Percentiles rank a stretch among this genome's conserved stretches.
phyloP scores from a whole-genome alignment of 2,888 invertebrate genomes.

The Tetropium fuscum region DNA sequence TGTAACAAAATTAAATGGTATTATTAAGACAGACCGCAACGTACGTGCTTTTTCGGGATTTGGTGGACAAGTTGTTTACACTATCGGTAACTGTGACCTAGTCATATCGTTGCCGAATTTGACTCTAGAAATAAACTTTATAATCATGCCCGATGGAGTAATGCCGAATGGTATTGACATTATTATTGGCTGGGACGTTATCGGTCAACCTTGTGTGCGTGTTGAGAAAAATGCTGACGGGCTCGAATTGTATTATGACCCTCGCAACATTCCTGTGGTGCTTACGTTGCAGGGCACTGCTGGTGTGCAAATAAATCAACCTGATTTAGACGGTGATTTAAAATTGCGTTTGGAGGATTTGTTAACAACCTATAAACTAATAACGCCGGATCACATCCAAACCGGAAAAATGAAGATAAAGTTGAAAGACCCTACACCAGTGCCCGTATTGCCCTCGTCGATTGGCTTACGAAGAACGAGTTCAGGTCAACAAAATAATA shows the following conservation, averaged over 20 bases:
- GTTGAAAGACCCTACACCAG: too few species aligned
- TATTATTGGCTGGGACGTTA: conserved; percentile 18
- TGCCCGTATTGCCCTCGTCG: too few species aligned
- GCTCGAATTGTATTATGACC: background rate
- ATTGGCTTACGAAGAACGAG: too few species aligned
- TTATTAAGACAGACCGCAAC: conserved; percentile 1
- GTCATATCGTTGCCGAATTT: conserved; percentile 12
- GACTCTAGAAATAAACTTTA: background rate
- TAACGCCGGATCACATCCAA: too few species aligned
- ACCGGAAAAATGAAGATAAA: too few species aligned
- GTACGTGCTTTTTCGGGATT: conserved; percentile 33
- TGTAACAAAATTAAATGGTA: background rate
- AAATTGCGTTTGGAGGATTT: too few species aligned
- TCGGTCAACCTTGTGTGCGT: background rate
- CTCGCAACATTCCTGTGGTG: background rate
- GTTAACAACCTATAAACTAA: too few species aligned
- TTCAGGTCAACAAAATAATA: too few species aligned
- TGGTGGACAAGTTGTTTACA: conserved; percentile 30
- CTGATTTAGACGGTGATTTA: too few species aligned
- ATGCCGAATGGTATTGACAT: background rate
- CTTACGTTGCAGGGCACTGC: background rate
- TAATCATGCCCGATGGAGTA: background rate
- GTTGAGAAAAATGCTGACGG: background rate
- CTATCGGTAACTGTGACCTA: conserved; percentile 33
- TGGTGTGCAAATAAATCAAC: too few species aligned